Conservation (phyloP, 2,113 vertebrate genomes). For the Tragulus kanchil region DNA sequence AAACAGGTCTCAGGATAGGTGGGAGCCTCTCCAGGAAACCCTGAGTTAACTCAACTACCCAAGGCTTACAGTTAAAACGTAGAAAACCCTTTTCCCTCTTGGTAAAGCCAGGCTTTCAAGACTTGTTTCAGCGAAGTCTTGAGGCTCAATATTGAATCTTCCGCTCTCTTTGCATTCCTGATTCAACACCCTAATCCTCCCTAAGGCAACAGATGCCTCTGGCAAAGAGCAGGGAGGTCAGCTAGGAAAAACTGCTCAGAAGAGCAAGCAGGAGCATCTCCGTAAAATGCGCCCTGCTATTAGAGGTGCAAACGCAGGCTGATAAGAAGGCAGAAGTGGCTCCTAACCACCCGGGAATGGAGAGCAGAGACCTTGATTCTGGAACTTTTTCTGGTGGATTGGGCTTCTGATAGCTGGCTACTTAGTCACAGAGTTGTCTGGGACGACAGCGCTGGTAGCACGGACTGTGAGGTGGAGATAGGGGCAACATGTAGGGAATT, state of each 20-base stretch:
- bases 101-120: not conserved
- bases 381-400: not conserved
- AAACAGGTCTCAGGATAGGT: not conserved
- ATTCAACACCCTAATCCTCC: constrained; percentile 3
- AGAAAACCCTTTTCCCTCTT: not conserved
- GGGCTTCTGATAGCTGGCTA: not conserved
- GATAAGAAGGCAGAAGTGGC: not conserved
- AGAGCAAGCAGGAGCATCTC: not conserved
- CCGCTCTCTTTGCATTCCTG: constrained; percentile 25
- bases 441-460: not conserved
- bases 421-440: not conserved
- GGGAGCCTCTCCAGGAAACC: not conserved
- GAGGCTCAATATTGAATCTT: constrained; percentile 14
- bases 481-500: not conserved
- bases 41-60: not conserved
- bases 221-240: not conserved
- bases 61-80: not conserved
- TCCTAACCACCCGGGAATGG: not conserved
- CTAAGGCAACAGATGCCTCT: not conserved
- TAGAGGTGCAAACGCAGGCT: not conserved
- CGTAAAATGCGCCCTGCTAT: not conserved
- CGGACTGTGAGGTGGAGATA: not conserved
- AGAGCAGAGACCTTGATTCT: not conserved
- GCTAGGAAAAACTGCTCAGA: not conserved
- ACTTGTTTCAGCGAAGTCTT: constrained; percentile 38